Evolutionary conservation across 2,797 vertebrate genomes (phyloP), one percentile per base, ranked within the genome.

Genomic region (Neopelma chrysocephalum): DNA sequence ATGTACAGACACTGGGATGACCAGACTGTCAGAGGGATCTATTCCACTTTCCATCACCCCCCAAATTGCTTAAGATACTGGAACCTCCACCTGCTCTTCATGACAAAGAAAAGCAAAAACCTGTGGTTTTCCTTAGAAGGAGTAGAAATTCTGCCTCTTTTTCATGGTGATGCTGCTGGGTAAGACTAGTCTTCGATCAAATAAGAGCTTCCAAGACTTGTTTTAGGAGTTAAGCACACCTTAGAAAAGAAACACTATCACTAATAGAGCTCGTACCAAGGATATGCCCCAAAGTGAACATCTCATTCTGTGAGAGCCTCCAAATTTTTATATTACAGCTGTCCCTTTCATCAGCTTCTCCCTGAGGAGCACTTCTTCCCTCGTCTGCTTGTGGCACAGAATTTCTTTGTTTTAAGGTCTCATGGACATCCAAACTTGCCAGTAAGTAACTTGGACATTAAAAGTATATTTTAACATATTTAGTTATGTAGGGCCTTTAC

Each of bases 1-100:
- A 50, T 0, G 7, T 23, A 64, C 2, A 53, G 58, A 61, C 1
- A 14, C 20, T 0, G 0, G 27, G 50, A 48, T 45, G 29, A 26
- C 32, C 45, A 42, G 57, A 51, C 43, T 75, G 17, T 29, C 65
- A 86, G 72, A 79, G 12, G n/a, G 29, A 29, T 60, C 57, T 61
- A 51, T 36, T 83, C 61, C 32, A 32, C 38, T 71, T 71, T 42
- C 32, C 40, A 34, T 34, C 23, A 36, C 3, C 8, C 5, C 26
- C 10, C 25, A 66, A 29, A 23, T 77, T 15, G 15, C 14, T 48
- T 50, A 50, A 71, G 45, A 61, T 31, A 82, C 25, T 65, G 38
- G 12, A 75, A 38, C 23, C 19, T 89, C 42, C 66, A 62, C 75
- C 78, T 92, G 50, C 62, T 72, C 45, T 72, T 82, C 50, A 65